Base-by-base conservation (phyloP, 2,113 vertebrate genomes). In the Lutjanus erythropterus region DNA sequence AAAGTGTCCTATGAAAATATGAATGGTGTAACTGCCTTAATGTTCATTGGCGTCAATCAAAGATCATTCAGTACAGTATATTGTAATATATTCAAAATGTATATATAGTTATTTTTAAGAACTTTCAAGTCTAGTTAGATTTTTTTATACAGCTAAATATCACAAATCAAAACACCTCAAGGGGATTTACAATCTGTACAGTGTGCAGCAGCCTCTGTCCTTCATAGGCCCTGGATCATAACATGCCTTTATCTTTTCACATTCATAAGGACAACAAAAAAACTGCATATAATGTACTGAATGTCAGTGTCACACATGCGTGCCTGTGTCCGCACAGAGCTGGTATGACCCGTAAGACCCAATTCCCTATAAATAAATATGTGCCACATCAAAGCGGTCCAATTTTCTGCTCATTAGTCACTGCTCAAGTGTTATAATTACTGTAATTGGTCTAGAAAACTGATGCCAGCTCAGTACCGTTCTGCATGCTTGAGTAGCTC, bases 361-460 rank as follows among this genome's bases (percentile, higher is more conserved):
- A 1, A 19, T 31, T 9, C 12, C 49, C 61, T 27, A 52, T 14
- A 50, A 73, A 79, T 58, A 11, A 77, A 61, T 35, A 35, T 25
- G 2, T 59, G n/a, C 12, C 11, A 31, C 41, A 68, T 68, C 44
- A 67, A 85, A 76, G 62, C 46, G 7, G 33, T 16, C 18, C 10
- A 4, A 0, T 75, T 69, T 80, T 82, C 71, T 76, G 71, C 69
- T 81, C 80, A 80, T 85, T 84, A 75, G 60, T 79, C 44, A 19
- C 35, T 27, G 41, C 52, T 75, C 53, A 66, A 78, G 35, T 68
- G 23, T 83, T 75, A 39, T 71, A 86, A 86, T 85, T 85, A 81
- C 59, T 75, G 60, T 86, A 88, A 92, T 86, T 92, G 80, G 68
- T 77, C 23, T 44, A 29, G 69, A 75, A 86, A 75, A 86, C 29